Conservation (phyloP, 2,888 invertebrate genomes). For the Sepioteuthis lessoniana region DNA sequence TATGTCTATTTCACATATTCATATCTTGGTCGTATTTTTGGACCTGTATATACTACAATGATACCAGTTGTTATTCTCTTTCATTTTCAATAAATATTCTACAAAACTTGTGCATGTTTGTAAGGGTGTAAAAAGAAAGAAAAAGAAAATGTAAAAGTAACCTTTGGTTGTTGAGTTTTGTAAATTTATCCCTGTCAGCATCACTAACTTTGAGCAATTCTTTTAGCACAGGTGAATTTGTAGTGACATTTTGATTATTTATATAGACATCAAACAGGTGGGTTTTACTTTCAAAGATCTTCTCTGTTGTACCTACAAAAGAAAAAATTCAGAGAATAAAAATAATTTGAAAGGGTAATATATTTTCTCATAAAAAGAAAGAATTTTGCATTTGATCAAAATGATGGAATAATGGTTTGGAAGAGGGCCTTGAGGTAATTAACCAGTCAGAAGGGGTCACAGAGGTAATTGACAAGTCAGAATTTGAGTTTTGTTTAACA, state of each 20-base stretch:
- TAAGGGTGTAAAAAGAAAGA: background rate
- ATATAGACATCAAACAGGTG: conserved; percentile 75
- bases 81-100: background rate
- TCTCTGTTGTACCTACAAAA: conserved; percentile 75
- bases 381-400: no score
- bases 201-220: conserved; percentile 73
- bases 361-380: background rate
- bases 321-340: background rate
- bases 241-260: conserved; percentile 73
- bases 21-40: no score
- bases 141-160: conserved; percentile 53
- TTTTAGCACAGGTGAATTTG: conserved; percentile 69
- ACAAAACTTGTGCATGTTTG: background rate
- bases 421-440: no score
- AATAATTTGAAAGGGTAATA: background rate
- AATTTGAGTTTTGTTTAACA: no score
- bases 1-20: no score
- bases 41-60: no score
- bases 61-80: no score
- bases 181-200: conserved; percentile 73
- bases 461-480: no score
- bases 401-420: no score
- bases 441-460: no score
- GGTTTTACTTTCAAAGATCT: conserved; percentile 76
- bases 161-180: conserved; percentile 73